These are phyloP conservation scores for Zophobas atratus DNA, from an alignment of 1,140 invertebrate genomes.

Conservation along the genomic window DNA sequence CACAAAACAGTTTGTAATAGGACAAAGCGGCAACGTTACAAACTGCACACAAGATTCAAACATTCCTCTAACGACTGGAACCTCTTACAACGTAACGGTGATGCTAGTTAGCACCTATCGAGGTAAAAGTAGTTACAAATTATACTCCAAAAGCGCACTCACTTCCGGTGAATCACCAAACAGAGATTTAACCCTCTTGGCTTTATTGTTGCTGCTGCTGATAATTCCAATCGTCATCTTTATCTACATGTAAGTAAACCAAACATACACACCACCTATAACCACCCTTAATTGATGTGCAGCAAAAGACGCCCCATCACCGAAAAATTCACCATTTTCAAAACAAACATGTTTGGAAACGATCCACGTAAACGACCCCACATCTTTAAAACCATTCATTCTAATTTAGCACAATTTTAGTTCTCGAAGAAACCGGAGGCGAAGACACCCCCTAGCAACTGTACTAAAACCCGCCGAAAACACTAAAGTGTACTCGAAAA, in stretches of 20 bases:
- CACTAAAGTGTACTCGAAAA: constrained; percentile 32
- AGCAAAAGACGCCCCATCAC: constrained; percentile 11
- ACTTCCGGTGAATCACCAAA: not conserved
- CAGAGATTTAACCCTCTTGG: not conserved
- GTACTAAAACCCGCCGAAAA: constrained; percentile 14
- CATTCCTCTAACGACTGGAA: too few species aligned
- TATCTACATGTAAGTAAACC: constrained; percentile 8
- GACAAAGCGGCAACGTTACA: too few species aligned
- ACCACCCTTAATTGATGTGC: not conserved
- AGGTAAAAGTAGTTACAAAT: too few species aligned
- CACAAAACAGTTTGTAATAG: too few species aligned
- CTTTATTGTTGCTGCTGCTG: not conserved
- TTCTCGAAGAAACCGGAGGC: not conserved
- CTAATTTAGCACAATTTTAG: not conserved
- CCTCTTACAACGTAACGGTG: too few species aligned
- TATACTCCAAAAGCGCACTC: too few species aligned
- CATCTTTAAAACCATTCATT: not conserved
- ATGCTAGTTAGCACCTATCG: too few species aligned
- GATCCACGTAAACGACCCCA: not conserved
- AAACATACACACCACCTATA: too few species aligned
- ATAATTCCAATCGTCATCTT: constrained; percentile 4
- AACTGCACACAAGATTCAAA: too few species aligned
- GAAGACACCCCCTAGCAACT: constrained; percentile 6
- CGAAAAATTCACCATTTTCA: not conserved
- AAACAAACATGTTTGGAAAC: constrained; percentile 5